Conservation (phyloP, 2,113 vertebrate genomes). For the Canis aureus region DNA sequence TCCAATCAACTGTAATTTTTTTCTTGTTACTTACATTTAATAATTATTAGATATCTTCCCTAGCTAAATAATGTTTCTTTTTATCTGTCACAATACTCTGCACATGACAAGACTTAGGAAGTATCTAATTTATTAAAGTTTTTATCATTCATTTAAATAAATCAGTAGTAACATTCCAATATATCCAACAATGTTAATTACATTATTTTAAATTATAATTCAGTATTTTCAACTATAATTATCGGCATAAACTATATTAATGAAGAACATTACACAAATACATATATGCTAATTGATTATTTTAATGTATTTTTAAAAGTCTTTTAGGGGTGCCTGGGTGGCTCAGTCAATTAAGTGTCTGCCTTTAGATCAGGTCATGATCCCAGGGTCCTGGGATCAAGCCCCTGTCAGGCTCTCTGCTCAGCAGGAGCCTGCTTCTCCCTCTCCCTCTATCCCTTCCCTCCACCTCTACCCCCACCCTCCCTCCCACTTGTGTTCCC, state of each 20-base stretch:
- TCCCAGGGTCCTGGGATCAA: neutral
- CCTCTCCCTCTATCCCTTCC: neutral
- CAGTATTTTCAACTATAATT: constrained; percentile 33
- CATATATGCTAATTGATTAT: neutral
- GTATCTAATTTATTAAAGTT: constrained; percentile 9
- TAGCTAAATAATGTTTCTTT: neutral
- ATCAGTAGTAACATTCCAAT: neutral
- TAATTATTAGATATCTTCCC: neutral
- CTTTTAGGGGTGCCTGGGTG: neutral
- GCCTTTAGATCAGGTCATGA: neutral
- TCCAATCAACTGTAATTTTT: neutral
- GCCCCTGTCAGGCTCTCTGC: neutral
- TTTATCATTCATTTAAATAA: constrained; percentile 39
- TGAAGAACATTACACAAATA: constrained; percentile 14
- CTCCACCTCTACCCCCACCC: no score
- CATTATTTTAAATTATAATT: constrained; percentile 47
- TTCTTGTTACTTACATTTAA: neutral
- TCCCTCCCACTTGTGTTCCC: no score
- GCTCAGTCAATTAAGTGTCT: neutral
- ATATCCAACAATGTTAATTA: constrained; percentile 22
- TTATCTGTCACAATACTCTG: constrained; percentile 15
- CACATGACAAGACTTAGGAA: neutral
- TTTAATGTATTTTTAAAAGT: neutral
- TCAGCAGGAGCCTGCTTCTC: neutral
- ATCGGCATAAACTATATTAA: constrained; percentile 12